phyloP scores from a whole-genome alignment of 2,113 vertebrate species.

The Melanotaenia duboulayi region DNA sequence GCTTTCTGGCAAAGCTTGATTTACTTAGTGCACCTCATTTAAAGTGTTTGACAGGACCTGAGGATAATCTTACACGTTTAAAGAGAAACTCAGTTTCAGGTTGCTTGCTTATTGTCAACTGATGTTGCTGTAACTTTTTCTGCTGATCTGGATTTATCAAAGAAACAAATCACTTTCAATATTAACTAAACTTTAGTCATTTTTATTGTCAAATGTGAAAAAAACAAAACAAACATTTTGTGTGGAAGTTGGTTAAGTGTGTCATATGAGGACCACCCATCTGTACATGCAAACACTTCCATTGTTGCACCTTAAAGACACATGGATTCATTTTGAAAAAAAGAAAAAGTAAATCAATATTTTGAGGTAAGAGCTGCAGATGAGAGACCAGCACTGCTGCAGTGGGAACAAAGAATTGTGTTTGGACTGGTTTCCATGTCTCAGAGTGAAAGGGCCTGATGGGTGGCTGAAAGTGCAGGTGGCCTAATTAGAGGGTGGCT shows the following conservation, averaged over 20 bases:
- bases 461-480: conserved; percentile 65
- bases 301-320: conserved; percentile 34
- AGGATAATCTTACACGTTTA: neutral
- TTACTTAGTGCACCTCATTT: conserved; percentile 8
- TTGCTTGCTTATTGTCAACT: neutral
- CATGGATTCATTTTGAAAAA: conserved; percentile 41
- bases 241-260: conserved; percentile 17
- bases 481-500: conserved; percentile 65
- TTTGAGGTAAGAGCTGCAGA: conserved; percentile 42
- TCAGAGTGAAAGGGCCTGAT: conserved; percentile 51
- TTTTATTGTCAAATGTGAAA: conserved; percentile 36
- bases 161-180: neutral
- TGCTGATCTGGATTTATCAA: conserved; percentile 19
- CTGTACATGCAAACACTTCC: conserved; percentile 35
- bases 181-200: neutral
- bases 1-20: conserved; percentile 25
- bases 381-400: conserved; percentile 51
- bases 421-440: conserved; percentile 63
- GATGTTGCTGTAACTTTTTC: conserved; percentile 8
- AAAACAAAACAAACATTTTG: neutral
- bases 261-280: neutral
- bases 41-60: neutral
- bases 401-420: conserved; percentile 78
- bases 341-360: conserved; percentile 33
- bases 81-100: neutral